These are phyloP conservation scores for Neogobius melanostomus DNA, from an alignment of 2,113 vertebrate species.

Conservation along the genomic window DNA sequence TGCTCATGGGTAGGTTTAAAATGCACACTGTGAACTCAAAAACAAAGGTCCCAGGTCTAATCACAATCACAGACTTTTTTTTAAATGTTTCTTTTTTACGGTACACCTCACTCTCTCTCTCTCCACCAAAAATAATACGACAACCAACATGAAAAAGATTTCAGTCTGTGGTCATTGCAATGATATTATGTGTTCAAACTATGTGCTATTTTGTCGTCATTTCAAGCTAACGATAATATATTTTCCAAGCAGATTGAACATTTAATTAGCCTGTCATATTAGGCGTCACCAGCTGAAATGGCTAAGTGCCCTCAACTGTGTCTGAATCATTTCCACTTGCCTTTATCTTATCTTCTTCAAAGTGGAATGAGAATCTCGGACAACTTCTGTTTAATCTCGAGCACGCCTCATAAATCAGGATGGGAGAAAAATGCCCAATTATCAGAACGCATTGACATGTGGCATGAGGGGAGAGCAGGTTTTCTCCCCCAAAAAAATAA, in stretches of 20 bases:
- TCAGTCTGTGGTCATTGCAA: too few relatives aligned
- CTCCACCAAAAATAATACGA: too few relatives aligned
- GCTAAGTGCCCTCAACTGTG: constrained; percentile 8
- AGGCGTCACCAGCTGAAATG: background rate
- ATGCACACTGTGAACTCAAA: too few relatives aligned
- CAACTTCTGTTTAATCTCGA: constrained; percentile 38
- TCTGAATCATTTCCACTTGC: constrained; percentile 28
- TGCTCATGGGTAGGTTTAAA: too few relatives aligned
- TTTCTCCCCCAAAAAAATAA: constrained; percentile 28
- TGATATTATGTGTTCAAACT: background rate
- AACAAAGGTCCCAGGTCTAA: too few relatives aligned
- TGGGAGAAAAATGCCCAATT: background rate
- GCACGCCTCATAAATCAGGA: constrained; percentile 29
- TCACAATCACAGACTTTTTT: too few relatives aligned
- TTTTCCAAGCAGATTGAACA: constrained; percentile 1
- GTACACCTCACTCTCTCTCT: too few relatives aligned
- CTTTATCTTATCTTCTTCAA: constrained; percentile 39
- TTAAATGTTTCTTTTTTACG: too few relatives aligned
- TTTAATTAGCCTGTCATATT: constrained; percentile 13
- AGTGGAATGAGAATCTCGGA: constrained; percentile 39
- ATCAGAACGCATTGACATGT: constrained; percentile 22
- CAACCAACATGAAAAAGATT: too few relatives aligned
- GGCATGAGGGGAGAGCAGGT: background rate
- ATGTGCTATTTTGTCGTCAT: constrained; percentile 7
- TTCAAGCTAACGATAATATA: constrained; percentile 12